Conservation (phyloP, 2,888 invertebrate species). For the Netelia virgata region DNA sequence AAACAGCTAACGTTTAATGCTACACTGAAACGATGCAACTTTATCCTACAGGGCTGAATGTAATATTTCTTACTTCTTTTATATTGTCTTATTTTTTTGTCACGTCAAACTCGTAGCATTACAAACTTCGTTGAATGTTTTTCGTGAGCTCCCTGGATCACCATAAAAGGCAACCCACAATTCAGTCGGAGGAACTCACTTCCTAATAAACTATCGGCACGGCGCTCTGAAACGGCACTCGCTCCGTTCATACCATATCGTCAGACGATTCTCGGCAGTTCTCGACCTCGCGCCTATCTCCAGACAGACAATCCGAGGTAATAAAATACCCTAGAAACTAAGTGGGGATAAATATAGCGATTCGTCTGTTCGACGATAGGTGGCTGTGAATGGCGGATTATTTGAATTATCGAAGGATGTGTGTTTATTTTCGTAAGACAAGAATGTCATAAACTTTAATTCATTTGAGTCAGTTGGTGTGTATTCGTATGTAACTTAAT, state of each 20-base stretch:
- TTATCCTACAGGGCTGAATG: background rate
- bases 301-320: constrained; percentile 37
- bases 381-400: constrained; percentile 11
- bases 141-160: constrained; percentile 75
- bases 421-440: background rate
- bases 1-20: constrained; percentile 20
- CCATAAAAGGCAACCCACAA: constrained; percentile 83
- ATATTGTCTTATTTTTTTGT: constrained; percentile 54
- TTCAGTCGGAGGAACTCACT: constrained; percentile 69
- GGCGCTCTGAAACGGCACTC: constrained; percentile 62
- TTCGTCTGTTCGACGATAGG: background rate
- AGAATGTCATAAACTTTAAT: background rate
- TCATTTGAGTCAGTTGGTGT: background rate
- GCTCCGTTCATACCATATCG: background rate
- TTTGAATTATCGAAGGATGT: constrained; percentile 2
- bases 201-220: constrained; percentile 65
- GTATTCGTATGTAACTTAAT: background rate
- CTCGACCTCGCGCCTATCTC: constrained; percentile 7
- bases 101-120: constrained; percentile 77
- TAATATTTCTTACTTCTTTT: constrained; percentile 70
- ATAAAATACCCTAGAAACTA: constrained; percentile 41
- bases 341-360: constrained; percentile 25
- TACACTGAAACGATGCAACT: constrained; percentile 6
- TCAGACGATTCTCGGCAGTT: constrained; percentile 6
- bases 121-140: constrained; percentile 65